phyloP scores from a whole-genome alignment of 2,797 vertebrate species.

The Oreonectes daqikongensis region DNA sequence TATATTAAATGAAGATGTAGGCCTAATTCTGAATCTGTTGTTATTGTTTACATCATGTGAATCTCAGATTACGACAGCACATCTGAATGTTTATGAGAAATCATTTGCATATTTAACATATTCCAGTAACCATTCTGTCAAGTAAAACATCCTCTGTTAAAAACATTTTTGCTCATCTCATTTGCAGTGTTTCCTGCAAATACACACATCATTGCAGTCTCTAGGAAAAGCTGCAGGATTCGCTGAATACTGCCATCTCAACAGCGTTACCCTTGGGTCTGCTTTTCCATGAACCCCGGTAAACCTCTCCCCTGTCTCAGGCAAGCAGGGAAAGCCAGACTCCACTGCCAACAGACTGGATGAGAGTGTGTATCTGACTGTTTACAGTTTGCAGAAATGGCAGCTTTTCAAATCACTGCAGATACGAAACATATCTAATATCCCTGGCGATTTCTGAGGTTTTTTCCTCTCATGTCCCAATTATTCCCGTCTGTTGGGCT shows the following conservation, averaged over 20 bases:
- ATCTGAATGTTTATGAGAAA: slow-evolving; percentile 33
- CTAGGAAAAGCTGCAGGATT: slow-evolving; percentile 44
- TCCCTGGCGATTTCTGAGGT: slow-evolving; percentile 35
- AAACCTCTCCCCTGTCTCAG: slow-evolving; percentile 49
- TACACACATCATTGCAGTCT: slow-evolving; percentile 46
- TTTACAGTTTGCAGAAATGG: slow-evolving; percentile 56
- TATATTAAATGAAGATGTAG: not conserved
- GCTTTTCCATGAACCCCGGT: slow-evolving; percentile 62
- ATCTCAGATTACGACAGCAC: slow-evolving; percentile 28
- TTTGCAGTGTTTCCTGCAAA: slow-evolving; percentile 45
- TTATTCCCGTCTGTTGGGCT: slow-evolving; percentile 6
- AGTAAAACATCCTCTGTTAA: slow-evolving; percentile 43
- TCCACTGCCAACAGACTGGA: slow-evolving; percentile 60
- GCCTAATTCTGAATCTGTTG: not conserved
- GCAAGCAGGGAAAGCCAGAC: slow-evolving; percentile 55
- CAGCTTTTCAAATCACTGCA: slow-evolving; percentile 55
- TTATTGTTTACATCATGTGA: slow-evolving; percentile 9
- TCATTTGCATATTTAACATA: slow-evolving; percentile 35
- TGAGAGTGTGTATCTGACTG: slow-evolving; percentile 42
- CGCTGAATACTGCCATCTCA: slow-evolving; percentile 45
- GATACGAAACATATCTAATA: slow-evolving; percentile 57
- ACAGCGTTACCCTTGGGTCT: slow-evolving; percentile 57
- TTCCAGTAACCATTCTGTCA: slow-evolving; percentile 34
- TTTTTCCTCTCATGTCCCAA: not conserved
- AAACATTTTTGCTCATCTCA: slow-evolving; percentile 34